A percentile compares a stretch with the other conserved stretches of the same genome.
These are phyloP conservation scores for Paraplagusia blochii DNA, from an alignment of 2,113 vertebrate genomes.

Conservation along the genomic window DNA sequence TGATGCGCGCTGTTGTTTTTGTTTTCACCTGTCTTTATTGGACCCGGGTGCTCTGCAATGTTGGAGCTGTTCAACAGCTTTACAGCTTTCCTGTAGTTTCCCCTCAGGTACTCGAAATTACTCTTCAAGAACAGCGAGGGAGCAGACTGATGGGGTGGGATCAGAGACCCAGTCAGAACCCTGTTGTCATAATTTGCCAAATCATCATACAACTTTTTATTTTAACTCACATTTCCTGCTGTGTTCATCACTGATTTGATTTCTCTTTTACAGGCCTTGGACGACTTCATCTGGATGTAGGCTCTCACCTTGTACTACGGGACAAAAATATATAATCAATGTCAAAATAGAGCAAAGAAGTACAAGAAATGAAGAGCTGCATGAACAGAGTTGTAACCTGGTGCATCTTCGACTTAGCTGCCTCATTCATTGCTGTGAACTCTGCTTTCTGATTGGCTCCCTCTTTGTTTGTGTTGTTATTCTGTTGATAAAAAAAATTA, in stretches of 20 bases:
- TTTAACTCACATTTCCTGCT: slow-evolving; percentile 94
- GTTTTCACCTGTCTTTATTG: slow-evolving; percentile 90
- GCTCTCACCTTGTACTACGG: slow-evolving; percentile 95
- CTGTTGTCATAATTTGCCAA: not conserved
- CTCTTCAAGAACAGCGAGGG: slow-evolving; percentile 98
- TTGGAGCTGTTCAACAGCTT: slow-evolving; percentile 96
- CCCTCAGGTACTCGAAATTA: slow-evolving; percentile 97
- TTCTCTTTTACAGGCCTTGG: slow-evolving; percentile 97
- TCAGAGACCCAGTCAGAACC: slow-evolving; percentile 6
- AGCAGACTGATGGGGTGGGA: slow-evolving; percentile 81
- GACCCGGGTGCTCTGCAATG: slow-evolving; percentile 94
- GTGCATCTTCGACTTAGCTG: slow-evolving; percentile 94
- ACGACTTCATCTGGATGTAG: slow-evolving; percentile 97
- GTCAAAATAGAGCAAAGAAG: not conserved
- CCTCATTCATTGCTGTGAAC: slow-evolving; percentile 85
- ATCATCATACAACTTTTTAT: not conserved
- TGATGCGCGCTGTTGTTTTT: not conserved
- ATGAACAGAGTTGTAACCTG: slow-evolving; percentile 74
- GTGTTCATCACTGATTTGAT: slow-evolving; percentile 99
- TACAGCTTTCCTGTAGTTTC: slow-evolving; percentile 97
- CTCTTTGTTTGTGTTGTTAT: slow-evolving; percentile 84
- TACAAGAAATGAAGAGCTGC: not conserved
- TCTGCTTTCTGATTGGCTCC: slow-evolving; percentile 83
- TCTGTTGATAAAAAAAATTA: slow-evolving; percentile 64
- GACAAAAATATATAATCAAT: slow-evolving; percentile 20